Evolutionary conservation across 2,113 vertebrate genomes (phyloP).

Genomic region (Rhombomys opimus): DNA sequence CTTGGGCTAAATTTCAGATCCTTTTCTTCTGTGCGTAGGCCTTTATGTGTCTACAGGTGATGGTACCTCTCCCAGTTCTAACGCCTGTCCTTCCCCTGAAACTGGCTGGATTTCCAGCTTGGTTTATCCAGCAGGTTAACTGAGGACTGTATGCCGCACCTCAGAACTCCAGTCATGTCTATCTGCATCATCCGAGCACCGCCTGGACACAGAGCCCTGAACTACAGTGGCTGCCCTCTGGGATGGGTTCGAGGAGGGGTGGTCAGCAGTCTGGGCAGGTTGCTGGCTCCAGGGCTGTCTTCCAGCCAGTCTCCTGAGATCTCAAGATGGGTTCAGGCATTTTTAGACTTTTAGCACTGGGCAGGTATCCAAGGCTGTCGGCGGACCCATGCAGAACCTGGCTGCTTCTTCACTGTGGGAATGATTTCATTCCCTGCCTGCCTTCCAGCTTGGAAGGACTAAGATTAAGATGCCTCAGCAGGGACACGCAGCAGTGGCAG

Average conservation of each 20-base stretch:
- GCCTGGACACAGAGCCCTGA: not conserved
- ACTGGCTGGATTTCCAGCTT: constrained; percentile 5
- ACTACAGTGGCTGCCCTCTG: not conserved
- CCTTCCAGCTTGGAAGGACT: constrained; percentile 15
- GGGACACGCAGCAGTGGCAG: not conserved
- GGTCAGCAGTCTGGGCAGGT: not conserved
- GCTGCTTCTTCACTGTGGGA: constrained; percentile 40
- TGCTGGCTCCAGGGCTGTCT: not conserved
- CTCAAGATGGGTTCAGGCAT: constrained; percentile 46
- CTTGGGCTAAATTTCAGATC: not conserved
- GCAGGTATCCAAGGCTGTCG: constrained; percentile 58
- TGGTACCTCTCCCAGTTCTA: not conserved
- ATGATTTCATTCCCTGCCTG: constrained; percentile 44
- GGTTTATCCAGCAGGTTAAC: not conserved
- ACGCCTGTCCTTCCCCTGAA: not conserved
- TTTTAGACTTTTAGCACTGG: constrained; percentile 65
- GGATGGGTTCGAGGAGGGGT: not conserved
- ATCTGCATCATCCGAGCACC: rapidly evolving
- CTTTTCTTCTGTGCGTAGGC: not conserved
- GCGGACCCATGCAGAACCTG: constrained; percentile 1
- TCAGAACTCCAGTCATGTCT: not conserved
- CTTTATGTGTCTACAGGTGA: not conserved
- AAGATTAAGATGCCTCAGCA: not conserved
- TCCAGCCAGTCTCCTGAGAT: constrained; percentile 57
- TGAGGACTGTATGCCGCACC: too few species aligned